These are phyloP conservation scores for Apodemus speciosus DNA, from an alignment of 2,113 vertebrate species.

Conservation along the genomic window DNA sequence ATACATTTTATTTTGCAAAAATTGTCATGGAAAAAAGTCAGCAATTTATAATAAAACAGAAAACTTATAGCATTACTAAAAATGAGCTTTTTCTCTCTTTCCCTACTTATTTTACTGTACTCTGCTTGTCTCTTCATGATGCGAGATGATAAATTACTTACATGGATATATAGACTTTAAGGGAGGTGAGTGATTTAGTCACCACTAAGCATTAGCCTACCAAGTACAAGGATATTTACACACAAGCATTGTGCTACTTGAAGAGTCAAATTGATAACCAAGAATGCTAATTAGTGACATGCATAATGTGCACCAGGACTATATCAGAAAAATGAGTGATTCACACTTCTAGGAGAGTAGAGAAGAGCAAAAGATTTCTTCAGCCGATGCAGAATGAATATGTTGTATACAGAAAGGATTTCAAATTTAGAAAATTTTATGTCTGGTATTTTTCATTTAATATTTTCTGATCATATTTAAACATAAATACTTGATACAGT, in stretches of 20 bases:
- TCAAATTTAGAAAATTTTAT: not conserved
- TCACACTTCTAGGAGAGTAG: not conserved
- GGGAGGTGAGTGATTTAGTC: too few species aligned
- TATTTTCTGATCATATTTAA: not conserved
- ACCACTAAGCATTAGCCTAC: too few species aligned
- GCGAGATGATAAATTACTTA: too few species aligned
- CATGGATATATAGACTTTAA: too few species aligned
- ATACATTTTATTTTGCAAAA: too few species aligned
- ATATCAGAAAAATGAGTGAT: not conserved
- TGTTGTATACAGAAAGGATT: not conserved
- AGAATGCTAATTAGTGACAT: not conserved
- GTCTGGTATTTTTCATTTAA: not conserved
- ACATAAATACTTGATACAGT: not conserved
- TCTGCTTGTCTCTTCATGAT: too few species aligned
- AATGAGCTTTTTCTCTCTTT: too few species aligned
- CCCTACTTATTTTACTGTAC: too few species aligned
- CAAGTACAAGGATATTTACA: not conserved
- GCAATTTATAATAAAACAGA: too few species aligned
- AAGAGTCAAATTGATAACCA: not conserved
- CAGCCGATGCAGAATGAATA: not conserved
- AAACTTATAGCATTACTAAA: too few species aligned
- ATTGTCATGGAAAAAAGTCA: too few species aligned
- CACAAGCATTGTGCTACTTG: not conserved
- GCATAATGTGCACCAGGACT: not conserved
- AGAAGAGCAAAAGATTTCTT: not conserved